Evolutionary conservation across 2,888 invertebrate genomes (phyloP).

Genomic region (Drosophila recens): DNA sequence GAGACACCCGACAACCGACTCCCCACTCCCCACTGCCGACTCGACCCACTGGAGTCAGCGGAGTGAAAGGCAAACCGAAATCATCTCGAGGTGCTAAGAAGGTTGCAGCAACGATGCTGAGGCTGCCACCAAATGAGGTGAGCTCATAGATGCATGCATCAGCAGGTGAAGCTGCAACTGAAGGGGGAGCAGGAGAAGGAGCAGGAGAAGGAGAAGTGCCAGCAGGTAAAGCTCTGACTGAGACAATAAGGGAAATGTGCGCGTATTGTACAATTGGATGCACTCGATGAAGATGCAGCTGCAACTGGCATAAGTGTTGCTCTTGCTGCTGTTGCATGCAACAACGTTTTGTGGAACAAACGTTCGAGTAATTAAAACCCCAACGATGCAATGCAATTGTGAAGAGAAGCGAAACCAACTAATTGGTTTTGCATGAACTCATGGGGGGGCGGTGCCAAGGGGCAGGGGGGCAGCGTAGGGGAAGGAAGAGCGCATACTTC

Average conservation of each 20-base stretch:
- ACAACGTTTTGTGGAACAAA: conserved; percentile 55
- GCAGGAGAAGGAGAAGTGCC: not conserved
- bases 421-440: conserved; percentile 82
- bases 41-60: not conserved
- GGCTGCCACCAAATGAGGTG: conserved; percentile 23
- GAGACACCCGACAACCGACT: not conserved
- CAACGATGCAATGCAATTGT: conserved; percentile 56
- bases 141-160: conserved; percentile 49
- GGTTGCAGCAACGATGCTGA: conserved; percentile 43
- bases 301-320: conserved; percentile 8
- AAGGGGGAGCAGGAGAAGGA: no score
- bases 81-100: conserved; percentile 58
- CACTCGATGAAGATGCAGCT: conserved; percentile 34
- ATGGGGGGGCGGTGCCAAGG: conserved; percentile 12
- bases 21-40: not conserved
- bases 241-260: conserved; percentile 22
- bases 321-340: conserved; percentile 30
- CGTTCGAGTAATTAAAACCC: conserved; percentile 57
- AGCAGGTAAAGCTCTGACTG: not conserved
- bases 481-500: conserved; percentile 15
- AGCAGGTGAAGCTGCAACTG: conserved; percentile 35
- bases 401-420: conserved; percentile 74
- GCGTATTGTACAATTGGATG: conserved; percentile 10
- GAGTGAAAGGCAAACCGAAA: conserved; percentile 8
- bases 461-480: not conserved